Conservation (phyloP, 2,888 invertebrate genomes). For the Cerastis leucographa region DNA sequence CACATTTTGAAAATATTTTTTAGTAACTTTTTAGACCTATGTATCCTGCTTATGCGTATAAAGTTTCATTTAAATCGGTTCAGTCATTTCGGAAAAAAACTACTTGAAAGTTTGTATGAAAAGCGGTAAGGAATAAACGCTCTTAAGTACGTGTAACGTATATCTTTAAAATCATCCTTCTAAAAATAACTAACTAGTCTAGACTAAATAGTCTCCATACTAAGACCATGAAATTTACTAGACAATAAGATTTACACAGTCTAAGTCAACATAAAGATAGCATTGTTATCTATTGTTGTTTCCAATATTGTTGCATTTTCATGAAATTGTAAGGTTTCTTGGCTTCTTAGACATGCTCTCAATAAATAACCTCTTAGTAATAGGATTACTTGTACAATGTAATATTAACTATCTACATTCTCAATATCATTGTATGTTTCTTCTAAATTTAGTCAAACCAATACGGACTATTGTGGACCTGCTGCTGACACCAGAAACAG, state of each 20-base stretch:
- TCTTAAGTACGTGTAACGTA: neutral
- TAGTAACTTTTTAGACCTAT: no score
- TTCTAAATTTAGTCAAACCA: neutral
- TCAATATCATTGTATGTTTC: neutral
- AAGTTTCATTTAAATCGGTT: no score
- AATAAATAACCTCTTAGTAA: constrained; percentile 34
- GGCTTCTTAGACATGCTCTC: constrained; percentile 16
- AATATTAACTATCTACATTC: neutral
- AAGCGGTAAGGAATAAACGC: no score
- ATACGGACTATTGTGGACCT: neutral
- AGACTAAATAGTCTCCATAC: no score
- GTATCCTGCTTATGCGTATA: no score
- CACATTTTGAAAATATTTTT: no score
- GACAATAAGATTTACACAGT: constrained; percentile 20
- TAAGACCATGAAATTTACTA: constrained; percentile 2
- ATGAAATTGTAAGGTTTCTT: constrained; percentile 30
- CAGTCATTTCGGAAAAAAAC: no score
- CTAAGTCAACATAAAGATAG: constrained; percentile 7
- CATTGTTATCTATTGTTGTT: constrained; percentile 17
- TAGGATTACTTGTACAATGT: constrained; percentile 23
- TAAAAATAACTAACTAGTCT: no score
- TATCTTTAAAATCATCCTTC: neutral
- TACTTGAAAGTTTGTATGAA: no score
- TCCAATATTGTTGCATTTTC: constrained; percentile 16
- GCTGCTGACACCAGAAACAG: neutral